Conservation (phyloP, 2,888 invertebrate genomes). For the Chrysotoxum bicinctum region DNA sequence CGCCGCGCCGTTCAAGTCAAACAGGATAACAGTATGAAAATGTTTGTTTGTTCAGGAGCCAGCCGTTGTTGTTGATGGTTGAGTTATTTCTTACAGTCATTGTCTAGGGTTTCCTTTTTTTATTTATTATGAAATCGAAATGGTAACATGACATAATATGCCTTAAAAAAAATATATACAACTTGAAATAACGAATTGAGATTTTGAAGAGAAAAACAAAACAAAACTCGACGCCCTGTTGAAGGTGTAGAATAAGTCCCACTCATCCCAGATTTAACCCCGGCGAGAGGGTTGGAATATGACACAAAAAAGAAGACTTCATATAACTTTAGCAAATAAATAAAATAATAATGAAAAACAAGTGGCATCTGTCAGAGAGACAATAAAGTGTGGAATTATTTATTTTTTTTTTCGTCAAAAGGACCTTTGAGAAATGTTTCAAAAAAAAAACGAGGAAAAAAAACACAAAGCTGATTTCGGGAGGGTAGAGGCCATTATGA, state of each 20-base stretch:
- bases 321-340: constrained; percentile 66
- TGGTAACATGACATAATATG: constrained; percentile 42
- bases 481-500: constrained; percentile 20
- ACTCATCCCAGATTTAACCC: constrained; percentile 52
- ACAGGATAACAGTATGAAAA: constrained; percentile 48
- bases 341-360: constrained; percentile 75
- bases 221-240: neutral
- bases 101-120: constrained; percentile 31
- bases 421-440: constrained; percentile 61
- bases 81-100: constrained; percentile 14
- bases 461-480: neutral
- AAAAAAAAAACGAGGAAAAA: constrained; percentile 9
- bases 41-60: constrained; percentile 69
- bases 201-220: constrained; percentile 40
- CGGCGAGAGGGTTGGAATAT: constrained; percentile 54
- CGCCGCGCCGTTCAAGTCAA: neutral
- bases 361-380: constrained; percentile 80
- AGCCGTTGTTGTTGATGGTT: constrained; percentile 22
- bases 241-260: constrained; percentile 37
- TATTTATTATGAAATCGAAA: constrained; percentile 37
- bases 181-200: constrained; percentile 47
- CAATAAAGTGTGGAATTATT: constrained; percentile 79
- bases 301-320: constrained; percentile 6
- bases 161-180: constrained; percentile 11
- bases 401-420: constrained; percentile 35